These are phyloP conservation scores for Ceratina japonica DNA, from an alignment of 1,140 invertebrate species.

Conservation along the genomic window DNA sequence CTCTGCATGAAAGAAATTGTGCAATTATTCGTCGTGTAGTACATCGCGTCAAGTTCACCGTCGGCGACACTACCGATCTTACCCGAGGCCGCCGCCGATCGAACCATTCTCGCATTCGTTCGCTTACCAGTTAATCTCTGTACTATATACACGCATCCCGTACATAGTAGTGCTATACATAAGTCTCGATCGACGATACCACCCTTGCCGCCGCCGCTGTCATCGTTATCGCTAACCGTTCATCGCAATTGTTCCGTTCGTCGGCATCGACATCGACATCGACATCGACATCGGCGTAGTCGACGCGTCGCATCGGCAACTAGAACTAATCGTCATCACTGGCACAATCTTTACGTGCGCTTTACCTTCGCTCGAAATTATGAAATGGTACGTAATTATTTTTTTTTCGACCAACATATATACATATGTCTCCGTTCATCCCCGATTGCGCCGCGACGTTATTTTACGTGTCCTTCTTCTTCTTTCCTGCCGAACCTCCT, in stretches of 20 bases:
- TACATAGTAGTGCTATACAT: not conserved
- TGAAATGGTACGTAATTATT: constrained; percentile 50
- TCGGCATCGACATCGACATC: not conserved
- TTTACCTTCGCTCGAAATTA: constrained; percentile 33
- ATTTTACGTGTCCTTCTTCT: no score
- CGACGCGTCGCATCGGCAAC: no score
- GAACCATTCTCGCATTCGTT: not conserved
- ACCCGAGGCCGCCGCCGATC: not conserved
- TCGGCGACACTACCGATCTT: not conserved
- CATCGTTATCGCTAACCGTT: not conserved
- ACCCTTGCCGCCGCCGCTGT: constrained; percentile 4
- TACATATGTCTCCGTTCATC: no score
- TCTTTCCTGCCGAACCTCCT: no score
- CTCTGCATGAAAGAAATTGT: constrained; percentile 1
- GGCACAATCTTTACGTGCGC: constrained; percentile 23
- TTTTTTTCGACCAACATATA: constrained; percentile 5
- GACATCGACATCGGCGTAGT: constrained; percentile 1
- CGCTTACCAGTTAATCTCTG: not conserved
- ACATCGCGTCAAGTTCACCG: not conserved
- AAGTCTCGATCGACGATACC: constrained; percentile 15
- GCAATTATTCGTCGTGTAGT: not conserved
- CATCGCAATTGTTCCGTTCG: not conserved
- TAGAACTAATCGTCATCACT: constrained; percentile 29
- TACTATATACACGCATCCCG: no score
- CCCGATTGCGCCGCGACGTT: no score